Conservation (phyloP, 2,113 vertebrate species). For the Tachysurus fulvidraco region DNA sequence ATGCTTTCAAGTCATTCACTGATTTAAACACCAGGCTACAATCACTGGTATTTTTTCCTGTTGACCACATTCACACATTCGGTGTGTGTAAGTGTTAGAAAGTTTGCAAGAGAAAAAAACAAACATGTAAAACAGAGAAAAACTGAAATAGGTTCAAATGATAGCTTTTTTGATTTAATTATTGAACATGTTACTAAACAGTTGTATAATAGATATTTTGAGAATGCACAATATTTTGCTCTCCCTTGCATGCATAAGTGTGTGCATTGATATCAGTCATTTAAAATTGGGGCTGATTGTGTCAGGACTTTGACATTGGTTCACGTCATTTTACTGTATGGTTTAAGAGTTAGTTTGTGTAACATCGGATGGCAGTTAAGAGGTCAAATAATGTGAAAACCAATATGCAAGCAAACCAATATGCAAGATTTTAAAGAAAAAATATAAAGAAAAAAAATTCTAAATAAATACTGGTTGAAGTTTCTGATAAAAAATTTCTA, state of each 20-base stretch:
- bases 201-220: neutral
- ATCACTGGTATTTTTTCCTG: neutral
- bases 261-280: neutral
- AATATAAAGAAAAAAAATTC: neutral
- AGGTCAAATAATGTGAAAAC: neutral
- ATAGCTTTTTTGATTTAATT: neutral
- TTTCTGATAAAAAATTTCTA: neutral
- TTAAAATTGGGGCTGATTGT: neutral
- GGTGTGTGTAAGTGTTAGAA: neutral
- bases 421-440: too few relatives aligned
- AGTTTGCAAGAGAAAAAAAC: neutral
- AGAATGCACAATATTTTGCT: neutral
- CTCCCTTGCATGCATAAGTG: neutral
- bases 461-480: neutral
- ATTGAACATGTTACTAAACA: neutral
- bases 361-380: neutral
- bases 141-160: neutral
- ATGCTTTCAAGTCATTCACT: conserved; percentile 47
- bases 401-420: neutral
- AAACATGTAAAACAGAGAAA: neutral
- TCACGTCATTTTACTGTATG: neutral
- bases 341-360: neutral
- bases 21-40: conserved; percentile 30
- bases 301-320: neutral
- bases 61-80: neutral